Evolutionary conservation across 2,797 vertebrate species (phyloP).

Genomic region (Rhinichthys osculus): DNA sequence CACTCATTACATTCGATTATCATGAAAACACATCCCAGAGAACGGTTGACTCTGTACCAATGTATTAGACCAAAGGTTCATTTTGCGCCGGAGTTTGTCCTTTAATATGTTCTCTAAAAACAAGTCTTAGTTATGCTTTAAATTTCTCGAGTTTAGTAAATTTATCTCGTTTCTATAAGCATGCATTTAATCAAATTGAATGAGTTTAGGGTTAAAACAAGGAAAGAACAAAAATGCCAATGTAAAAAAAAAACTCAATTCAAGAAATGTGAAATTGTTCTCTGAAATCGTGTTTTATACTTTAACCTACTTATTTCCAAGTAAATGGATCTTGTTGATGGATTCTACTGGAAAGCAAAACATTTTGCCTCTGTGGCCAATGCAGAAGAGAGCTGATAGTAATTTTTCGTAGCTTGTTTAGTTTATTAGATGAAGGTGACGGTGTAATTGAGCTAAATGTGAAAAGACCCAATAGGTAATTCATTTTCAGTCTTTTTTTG

Average conservation of each 20-base stretch:
- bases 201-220: not conserved
- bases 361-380: not conserved
- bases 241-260: not conserved
- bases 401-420: constrained; percentile 11
- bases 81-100: too few species aligned
- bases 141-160: too few species aligned
- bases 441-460: constrained; percentile 34
- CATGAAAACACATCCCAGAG: too few species aligned
- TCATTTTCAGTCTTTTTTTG: constrained; percentile 23
- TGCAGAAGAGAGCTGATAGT: not conserved
- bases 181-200: not conserved
- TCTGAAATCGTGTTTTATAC: not conserved
- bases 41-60: too few species aligned
- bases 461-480: constrained; percentile 13
- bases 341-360: not conserved
- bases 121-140: not conserved
- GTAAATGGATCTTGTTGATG: not conserved
- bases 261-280: not conserved
- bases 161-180: not conserved
- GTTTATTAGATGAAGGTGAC: constrained; percentile 38
- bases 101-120: not conserved
- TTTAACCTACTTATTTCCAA: not conserved
- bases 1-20: too few species aligned
- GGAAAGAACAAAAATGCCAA: not conserved
- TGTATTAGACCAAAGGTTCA: too few species aligned